Evolutionary conservation across 1,140 invertebrate species (phyloP), one percentile per base, ranked within the genome.

Genomic region (Drosophila nasuta): DNA sequence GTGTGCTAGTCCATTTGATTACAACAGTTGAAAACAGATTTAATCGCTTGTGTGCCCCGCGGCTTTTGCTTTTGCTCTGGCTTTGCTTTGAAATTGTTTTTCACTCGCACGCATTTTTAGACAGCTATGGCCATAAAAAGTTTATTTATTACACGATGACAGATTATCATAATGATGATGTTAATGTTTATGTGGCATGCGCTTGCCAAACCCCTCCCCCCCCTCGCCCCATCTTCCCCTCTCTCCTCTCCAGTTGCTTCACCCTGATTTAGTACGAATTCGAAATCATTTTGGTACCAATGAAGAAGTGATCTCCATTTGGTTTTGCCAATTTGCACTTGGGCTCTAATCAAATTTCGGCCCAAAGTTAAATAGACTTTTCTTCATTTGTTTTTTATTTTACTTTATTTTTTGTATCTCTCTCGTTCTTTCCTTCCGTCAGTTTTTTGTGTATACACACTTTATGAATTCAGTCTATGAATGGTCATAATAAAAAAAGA

Each of bases 321-420:
- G 60, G 72, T 43, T 54, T 43, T 11, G 7, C 65, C 73, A 89
- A 89, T 89, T 89, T 81, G 66, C 85, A 89, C 78, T 49, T 66
- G 15, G 38, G 62, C 62, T 81, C 85, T 89, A 89, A 89, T 89
- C 81, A 70, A 68, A 89, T 89, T 81, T 89, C 65, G 64, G 63
- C 10, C 73, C 71, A 68, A 80, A 77, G 54, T 74, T 51, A 73
- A 71, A 67, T 30, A 64, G 13, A 59, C 49, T 67, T 49, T 62
- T 57, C 38, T 72, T 38, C 5, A 46, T 38, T 11, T 54, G 6
- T n/a, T 25, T 25, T 25, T 25, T 25, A 25, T 20, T 62, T 43
- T 30, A 2, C n/a, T n/a, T 4, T n/a, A 5, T 20, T 65, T 59
- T 60, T 67, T 62, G 17, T 38, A 10, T 38, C 8, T 38, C 7